Evolutionary conservation across 2,113 vertebrate species (phyloP).

Genomic region (Syrrhaptes paradoxus): DNA sequence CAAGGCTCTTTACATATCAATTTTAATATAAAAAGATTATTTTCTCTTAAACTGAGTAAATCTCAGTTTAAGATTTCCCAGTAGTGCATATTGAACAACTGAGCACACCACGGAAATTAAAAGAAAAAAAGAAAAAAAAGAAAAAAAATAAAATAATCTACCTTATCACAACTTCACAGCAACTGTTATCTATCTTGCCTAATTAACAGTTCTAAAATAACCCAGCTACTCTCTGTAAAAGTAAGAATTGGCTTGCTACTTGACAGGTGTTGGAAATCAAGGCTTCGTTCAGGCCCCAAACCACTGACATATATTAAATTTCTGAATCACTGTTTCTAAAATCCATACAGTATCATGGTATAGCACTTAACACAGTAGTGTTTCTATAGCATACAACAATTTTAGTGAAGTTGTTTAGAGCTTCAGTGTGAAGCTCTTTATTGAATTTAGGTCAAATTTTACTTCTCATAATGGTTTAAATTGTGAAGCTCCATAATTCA

Average conservation of each 20-base stretch:
- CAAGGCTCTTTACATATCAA: background rate
- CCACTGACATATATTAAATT: background rate
- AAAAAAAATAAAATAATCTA: background rate
- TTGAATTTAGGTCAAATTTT: background rate
- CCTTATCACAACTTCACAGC: background rate
- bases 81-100: background rate
- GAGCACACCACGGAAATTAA: background rate
- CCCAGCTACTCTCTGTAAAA: background rate
- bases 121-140: background rate
- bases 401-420: background rate
- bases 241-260: background rate
- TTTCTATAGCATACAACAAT: background rate
- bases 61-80: background rate
- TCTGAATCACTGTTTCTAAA: background rate
- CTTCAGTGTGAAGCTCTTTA: background rate
- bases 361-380: background rate
- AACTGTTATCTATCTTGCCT: background rate
- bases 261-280: background rate
- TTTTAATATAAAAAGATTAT: constrained; percentile 14
- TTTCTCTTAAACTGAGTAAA: too few species aligned
- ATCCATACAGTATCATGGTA: background rate
- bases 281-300: background rate
- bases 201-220: background rate
- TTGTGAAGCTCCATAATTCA: background rate
- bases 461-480: background rate